These are phyloP conservation scores for Diachasma alloeum DNA, from an alignment of 1,140 invertebrate species.

Conservation along the genomic window DNA sequence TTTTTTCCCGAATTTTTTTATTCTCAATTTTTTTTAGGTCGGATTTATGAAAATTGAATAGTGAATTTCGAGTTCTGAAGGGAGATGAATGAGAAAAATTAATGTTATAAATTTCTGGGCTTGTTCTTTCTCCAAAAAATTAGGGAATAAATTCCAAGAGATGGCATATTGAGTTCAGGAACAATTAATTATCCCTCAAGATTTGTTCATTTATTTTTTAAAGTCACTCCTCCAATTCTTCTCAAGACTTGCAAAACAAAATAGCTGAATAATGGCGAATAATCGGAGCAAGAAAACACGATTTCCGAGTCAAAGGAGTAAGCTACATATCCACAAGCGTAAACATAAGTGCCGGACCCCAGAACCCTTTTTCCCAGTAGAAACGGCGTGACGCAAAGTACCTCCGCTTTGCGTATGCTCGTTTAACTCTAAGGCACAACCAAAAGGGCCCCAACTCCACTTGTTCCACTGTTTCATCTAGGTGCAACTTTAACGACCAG, in stretches of 20 bases:
- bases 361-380: not conserved
- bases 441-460: not conserved
- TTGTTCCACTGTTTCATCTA: not conserved
- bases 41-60: too few species aligned
- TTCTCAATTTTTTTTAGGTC: too few species aligned
- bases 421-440: not conserved
- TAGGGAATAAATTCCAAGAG: too few species aligned
- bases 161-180: too few species aligned
- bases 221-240: too few species aligned
- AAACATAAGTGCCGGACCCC: not conserved
- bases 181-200: too few species aligned
- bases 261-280: too few species aligned
- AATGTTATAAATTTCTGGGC: not conserved
- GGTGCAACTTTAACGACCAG: slow-evolving; percentile 1
- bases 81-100: not conserved
- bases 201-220: too few species aligned
- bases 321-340: not conserved
- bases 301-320: too few species aligned
- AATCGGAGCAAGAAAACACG: too few species aligned
- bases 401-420: not conserved
- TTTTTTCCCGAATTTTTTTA: too few species aligned
- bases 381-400: not conserved
- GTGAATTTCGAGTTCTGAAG: not conserved
- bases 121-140: not conserved
- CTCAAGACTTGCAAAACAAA: too few species aligned